Evolutionary conservation across 2,888 invertebrate genomes (phyloP).

Genomic region (Drosophila austrosaltans): DNA sequence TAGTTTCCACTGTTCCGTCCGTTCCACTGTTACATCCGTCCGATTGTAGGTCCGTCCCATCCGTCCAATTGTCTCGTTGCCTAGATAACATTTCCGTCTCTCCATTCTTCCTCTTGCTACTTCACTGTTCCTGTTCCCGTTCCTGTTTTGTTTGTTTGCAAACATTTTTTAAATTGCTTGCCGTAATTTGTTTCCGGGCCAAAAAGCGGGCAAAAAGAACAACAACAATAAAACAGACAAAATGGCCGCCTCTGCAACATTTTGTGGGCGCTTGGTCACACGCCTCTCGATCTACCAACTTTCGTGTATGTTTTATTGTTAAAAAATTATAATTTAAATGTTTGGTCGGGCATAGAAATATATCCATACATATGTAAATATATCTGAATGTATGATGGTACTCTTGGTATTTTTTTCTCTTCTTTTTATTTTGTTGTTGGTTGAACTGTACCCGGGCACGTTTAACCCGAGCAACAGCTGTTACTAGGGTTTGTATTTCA

Average conservation of each 20-base stretch:
- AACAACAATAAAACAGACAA: conserved; percentile 49
- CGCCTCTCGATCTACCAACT: conserved; percentile 35
- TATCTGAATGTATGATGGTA: not conserved
- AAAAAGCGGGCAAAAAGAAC: conserved; percentile 49
- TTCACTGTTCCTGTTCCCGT: conserved; percentile 48
- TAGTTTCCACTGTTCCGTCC: conserved; percentile 21
- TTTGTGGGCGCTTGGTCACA: conserved; percentile 31
- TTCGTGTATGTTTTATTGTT: conserved; percentile 56
- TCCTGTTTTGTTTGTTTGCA: conserved; percentile 67
- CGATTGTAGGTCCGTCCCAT: conserved; percentile 18
- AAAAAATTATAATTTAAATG: conserved; percentile 76
- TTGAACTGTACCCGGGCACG: conserved; percentile 39
- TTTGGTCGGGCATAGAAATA: conserved; percentile 41
- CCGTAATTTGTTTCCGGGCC: conserved; percentile 76
- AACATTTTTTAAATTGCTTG: conserved; percentile 78
- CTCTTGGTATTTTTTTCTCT: not conserved
- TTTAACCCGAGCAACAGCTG: conserved; percentile 56
- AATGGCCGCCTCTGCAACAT: conserved; percentile 72
- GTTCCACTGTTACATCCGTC: conserved; percentile 31
- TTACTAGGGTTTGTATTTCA: conserved; percentile 19
- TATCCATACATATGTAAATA: conserved; percentile 10
- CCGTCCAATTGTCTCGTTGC: conserved; percentile 51
- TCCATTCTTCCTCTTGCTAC: conserved; percentile 14
- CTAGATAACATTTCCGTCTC: conserved; percentile 73
- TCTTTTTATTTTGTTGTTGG: conserved; percentile 16